These are phyloP conservation scores for Cettia cetti DNA, from an alignment of 2,113 vertebrate genomes.

Conservation along the genomic window DNA sequence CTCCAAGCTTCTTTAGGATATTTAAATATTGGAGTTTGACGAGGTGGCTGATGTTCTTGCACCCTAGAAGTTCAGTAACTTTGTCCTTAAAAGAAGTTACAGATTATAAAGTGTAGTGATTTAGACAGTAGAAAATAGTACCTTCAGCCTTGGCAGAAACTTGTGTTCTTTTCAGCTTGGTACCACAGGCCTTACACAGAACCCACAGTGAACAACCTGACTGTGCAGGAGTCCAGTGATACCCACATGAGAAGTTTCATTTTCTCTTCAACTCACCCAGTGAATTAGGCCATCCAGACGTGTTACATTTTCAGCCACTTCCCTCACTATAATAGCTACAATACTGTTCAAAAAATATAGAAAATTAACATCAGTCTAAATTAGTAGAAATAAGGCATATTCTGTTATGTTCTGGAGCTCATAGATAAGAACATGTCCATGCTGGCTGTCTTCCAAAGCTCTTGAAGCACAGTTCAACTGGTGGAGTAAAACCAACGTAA, in stretches of 20 bases:
- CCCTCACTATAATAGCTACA: neutral
- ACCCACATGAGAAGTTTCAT: accelerated
- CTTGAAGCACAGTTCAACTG: neutral
- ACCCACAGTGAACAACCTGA: accelerated
- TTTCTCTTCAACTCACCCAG: neutral
- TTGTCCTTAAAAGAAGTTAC: neutral
- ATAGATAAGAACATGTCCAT: neutral
- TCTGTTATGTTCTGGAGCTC: neutral
- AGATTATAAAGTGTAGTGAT: neutral
- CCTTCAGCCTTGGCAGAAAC: accelerated
- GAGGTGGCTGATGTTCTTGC: neutral
- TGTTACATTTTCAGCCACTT: neutral
- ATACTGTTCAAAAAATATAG: neutral
- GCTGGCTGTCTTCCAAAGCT: neutral
- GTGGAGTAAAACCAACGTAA: neutral
- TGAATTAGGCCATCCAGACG: neutral
- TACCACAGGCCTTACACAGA: neutral
- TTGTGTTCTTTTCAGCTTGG: neutral
- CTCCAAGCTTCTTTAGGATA: neutral
- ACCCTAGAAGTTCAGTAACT: neutral
- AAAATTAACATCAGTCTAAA: neutral
- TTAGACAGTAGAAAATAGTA: neutral
- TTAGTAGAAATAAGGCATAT: neutral
- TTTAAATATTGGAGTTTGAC: neutral
- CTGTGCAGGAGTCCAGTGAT: too few species aligned